Conservation (phyloP, 1,140 invertebrate genomes). For the Meloidogyne chitwoodi region DNA sequence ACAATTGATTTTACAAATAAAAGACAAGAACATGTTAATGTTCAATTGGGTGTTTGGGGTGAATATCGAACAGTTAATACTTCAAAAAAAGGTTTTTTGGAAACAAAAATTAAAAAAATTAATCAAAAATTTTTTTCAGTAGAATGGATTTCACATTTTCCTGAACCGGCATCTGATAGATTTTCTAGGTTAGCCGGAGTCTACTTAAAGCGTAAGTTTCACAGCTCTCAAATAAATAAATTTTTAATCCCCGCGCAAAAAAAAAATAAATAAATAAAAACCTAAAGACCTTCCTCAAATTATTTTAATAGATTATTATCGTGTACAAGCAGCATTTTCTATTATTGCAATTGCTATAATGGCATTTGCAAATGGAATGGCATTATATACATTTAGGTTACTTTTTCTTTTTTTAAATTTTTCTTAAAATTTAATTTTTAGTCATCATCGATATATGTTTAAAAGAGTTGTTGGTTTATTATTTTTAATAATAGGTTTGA, state of each 20-base stretch:
- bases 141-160: slow-evolving; percentile 57
- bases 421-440: neutral
- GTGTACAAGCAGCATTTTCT: slow-evolving; percentile 53
- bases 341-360: slow-evolving; percentile 46
- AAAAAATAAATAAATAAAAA: neutral
- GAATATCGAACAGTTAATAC: slow-evolving; percentile 49
- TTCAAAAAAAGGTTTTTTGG: slow-evolving; percentile 7
- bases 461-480: slow-evolving; percentile 45
- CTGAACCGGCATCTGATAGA: slow-evolving; percentile 39
- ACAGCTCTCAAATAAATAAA: no score
- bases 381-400: slow-evolving; percentile 49
- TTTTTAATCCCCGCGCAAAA: no score
- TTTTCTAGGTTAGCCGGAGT: slow-evolving; percentile 45
- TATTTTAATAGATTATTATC: slow-evolving; percentile 50
- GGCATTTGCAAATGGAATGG: slow-evolving; percentile 42
- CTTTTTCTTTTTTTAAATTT: neutral
- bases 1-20: slow-evolving; percentile 50
- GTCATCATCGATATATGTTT: slow-evolving; percentile 49
- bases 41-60: slow-evolving; percentile 55
- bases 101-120: neutral
- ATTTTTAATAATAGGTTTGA: slow-evolving; percentile 48
- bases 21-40: slow-evolving; percentile 43
- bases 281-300: neutral
- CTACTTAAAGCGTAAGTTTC: slow-evolving; percentile 49
- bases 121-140: slow-evolving; percentile 8